Conservation (phyloP, 2,888 invertebrate species). For the Xanthorhoe designata region DNA sequence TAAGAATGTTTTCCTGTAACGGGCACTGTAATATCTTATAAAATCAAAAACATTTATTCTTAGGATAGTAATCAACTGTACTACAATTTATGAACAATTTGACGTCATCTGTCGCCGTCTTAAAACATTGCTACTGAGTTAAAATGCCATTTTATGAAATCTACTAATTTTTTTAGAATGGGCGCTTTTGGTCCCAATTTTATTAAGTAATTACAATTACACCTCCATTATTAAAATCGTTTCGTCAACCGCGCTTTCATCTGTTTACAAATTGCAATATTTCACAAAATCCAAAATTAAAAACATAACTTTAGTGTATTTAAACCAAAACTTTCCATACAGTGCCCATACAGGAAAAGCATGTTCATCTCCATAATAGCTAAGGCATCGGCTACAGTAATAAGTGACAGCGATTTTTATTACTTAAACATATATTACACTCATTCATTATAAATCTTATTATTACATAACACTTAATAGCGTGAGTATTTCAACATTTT, state of each 20-base stretch:
- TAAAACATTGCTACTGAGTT: not conserved
- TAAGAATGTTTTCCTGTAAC: constrained; percentile 55
- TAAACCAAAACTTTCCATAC: constrained; percentile 15
- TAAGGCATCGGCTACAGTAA: constrained; percentile 31
- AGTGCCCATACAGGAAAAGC: constrained; percentile 51
- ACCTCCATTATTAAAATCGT: constrained; percentile 9
- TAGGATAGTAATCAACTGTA: not conserved
- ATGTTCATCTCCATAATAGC: constrained; percentile 28
- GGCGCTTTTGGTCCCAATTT: constrained; percentile 34
- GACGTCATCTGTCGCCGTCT: not conserved
- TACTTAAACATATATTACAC: constrained; percentile 32
- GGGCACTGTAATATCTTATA: constrained; percentile 42
- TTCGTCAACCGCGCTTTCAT: not conserved
- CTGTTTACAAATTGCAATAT: not conserved
- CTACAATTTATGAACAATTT: not conserved
- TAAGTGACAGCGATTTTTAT: constrained; percentile 29
- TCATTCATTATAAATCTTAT: constrained; percentile 35
- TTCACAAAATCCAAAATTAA: not conserved
- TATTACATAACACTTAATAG: constrained; percentile 35
- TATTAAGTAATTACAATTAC: constrained; percentile 15
- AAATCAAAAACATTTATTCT: not conserved
- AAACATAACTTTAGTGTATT: not conserved
- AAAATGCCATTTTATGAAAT: not conserved
- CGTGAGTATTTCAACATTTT: constrained; percentile 29
- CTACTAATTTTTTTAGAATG: constrained; percentile 14